Percentiles rank a stretch among this genome's conserved stretches.
These are phyloP conservation scores for Ascidia mentula DNA, from an alignment of 23 tunicate species.

Conservation along the genomic window DNA sequence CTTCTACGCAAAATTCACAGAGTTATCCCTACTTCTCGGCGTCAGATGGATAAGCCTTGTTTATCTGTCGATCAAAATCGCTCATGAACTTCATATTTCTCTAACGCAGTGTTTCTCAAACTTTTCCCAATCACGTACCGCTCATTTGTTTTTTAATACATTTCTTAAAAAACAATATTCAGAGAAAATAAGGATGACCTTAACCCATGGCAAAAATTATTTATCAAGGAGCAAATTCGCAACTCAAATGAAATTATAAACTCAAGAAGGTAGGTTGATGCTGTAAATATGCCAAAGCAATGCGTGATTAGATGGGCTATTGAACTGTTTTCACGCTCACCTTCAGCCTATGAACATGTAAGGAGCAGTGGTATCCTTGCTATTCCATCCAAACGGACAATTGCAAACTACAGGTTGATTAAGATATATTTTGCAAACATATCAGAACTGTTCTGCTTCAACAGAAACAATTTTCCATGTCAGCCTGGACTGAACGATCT, in stretches of 20 bases:
- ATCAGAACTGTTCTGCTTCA: neutral
- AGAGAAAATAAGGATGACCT: too few relatives aligned
- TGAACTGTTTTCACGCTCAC: neutral
- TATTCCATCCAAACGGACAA: neutral
- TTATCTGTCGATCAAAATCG: too few relatives aligned
- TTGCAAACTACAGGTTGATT: neutral
- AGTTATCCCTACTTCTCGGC: too few relatives aligned
- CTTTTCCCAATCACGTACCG: too few relatives aligned
- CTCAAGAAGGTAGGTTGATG: neutral
- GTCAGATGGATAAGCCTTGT: too few relatives aligned
- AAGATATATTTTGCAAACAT: neutral
- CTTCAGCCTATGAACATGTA: neutral
- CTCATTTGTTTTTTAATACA: too few relatives aligned
- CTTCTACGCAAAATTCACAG: too few relatives aligned
- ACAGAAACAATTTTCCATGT: neutral
- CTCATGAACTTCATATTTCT: too few relatives aligned
- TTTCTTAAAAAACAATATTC: too few relatives aligned
- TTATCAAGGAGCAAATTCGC: neutral
- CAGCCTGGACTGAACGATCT: neutral
- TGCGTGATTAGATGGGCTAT: neutral
- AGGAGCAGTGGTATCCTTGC: neutral
- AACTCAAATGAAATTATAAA: neutral
- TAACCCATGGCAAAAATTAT: constrained; percentile 5
- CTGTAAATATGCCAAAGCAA: too few relatives aligned
- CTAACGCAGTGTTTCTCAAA: too few relatives aligned